Evolutionary conservation across 2,888 invertebrate species (phyloP).

Genomic region (Gibbula magus): DNA sequence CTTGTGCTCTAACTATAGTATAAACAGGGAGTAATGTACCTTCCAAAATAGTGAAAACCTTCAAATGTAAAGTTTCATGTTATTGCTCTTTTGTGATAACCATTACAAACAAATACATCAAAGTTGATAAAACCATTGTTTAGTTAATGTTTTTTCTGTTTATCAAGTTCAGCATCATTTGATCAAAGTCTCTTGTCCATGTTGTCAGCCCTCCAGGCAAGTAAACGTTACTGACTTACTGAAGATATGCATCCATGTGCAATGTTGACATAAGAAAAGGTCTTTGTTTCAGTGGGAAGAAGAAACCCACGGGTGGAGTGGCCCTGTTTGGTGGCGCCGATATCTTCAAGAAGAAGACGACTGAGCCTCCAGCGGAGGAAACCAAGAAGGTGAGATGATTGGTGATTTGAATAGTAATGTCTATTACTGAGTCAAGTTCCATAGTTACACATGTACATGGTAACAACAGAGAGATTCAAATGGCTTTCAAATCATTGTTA

Average conservation of each 20-base stretch:
- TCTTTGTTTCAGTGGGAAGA: conserved; percentile 46
- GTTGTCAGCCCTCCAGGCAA: background rate
- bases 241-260: background rate
- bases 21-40: no score
- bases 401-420: no score
- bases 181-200: background rate
- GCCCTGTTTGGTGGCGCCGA: conserved; percentile 62
- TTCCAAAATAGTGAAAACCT: no score
- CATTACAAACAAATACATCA: no score
- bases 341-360: conserved; percentile 28
- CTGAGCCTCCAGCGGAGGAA: background rate
- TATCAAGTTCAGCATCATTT: no score
- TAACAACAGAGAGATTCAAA: no score
- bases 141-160: no score
- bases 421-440: no score
- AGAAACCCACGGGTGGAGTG: conserved; percentile 66
- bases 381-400: background rate
- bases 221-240: background rate
- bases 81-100: background rate
- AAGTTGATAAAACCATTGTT: no score
- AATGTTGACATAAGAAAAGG: background rate
- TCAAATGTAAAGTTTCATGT: background rate
- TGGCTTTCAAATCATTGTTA: no score
- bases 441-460: no score
- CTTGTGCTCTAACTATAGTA: background rate